phyloP scores from a whole-genome alignment of 2,888 invertebrate genomes.

The Drosophila phalerata region DNA sequence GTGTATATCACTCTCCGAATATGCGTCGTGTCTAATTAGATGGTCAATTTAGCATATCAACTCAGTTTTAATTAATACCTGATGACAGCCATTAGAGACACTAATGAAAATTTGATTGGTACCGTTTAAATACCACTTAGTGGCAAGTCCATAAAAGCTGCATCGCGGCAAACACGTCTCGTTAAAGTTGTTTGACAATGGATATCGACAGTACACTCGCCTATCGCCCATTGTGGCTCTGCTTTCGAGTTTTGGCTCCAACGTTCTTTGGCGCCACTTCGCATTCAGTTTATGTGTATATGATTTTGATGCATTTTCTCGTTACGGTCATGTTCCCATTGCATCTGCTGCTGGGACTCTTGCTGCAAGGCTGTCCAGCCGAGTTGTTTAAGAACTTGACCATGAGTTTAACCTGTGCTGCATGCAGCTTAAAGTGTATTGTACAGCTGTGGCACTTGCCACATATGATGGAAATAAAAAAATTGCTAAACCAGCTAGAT shows the following conservation, averaged over 20 bases:
- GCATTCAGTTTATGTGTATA: conserved; percentile 25
- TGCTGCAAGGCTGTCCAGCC: conserved; percentile 28
- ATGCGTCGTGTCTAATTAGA: neutral
- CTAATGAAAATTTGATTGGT: conserved; percentile 55
- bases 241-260: conserved; percentile 51
- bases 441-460: conserved; percentile 43
- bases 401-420: conserved; percentile 33
- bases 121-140: conserved; percentile 66
- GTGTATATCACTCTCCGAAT: neutral
- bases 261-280: conserved; percentile 42
- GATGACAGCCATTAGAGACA: conserved; percentile 51
- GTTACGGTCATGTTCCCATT: conserved; percentile 61
- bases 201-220: conserved; percentile 46
- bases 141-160: conserved; percentile 52
- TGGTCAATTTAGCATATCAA: conserved; percentile 31
- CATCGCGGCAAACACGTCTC: neutral
- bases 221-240: conserved; percentile 61
- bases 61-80: conserved; percentile 41
- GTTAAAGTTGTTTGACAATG: conserved; percentile 33
- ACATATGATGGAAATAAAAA: conserved; percentile 47
- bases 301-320: conserved; percentile 37
- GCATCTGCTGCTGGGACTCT: conserved; percentile 62
- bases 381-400: conserved; percentile 57
- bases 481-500: conserved; percentile 46
- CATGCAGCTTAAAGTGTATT: conserved; percentile 63